phyloP scores from a whole-genome alignment of 1,140 invertebrate species.

The Sweltsa coloradensis region DNA sequence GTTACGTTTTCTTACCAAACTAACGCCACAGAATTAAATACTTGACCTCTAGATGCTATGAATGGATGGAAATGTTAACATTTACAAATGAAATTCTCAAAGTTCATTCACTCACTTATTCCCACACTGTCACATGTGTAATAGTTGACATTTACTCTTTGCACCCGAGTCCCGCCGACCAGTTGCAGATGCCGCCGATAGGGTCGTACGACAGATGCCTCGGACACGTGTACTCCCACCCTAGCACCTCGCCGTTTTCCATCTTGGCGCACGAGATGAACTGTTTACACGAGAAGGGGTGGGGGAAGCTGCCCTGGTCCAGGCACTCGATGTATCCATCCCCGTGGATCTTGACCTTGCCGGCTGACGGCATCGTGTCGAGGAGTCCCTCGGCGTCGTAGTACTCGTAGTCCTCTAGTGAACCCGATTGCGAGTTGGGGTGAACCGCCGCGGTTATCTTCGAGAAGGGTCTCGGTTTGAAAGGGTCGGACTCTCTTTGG shows the following conservation, averaged over 20 bases:
- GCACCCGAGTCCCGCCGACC: conserved; percentile 64
- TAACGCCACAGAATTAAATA: too few species aligned
- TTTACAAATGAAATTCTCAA: too few species aligned
- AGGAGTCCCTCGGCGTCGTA: conserved; percentile 48
- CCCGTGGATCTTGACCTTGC: conserved; percentile 41
- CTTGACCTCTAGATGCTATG: too few species aligned
- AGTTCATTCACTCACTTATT: too few species aligned
- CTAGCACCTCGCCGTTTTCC: conserved; percentile 57
- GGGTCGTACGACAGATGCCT: conserved; percentile 73
- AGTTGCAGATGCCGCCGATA: conserved; percentile 79
- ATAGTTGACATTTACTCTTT: conserved; percentile 39
- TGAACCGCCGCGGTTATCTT: conserved; percentile 10
- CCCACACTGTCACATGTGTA: not conserved
- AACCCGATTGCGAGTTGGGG: not conserved
- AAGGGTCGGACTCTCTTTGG: conserved; percentile 1
- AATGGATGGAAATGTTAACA: too few species aligned
- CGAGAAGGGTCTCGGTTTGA: conserved; percentile 15
- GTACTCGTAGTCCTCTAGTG: conserved; percentile 44
- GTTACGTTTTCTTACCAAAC: too few species aligned
- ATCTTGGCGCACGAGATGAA: conserved; percentile 78
- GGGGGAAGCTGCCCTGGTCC: conserved; percentile 77
- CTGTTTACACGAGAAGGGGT: conserved; percentile 75
- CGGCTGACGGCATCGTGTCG: conserved; percentile 33
- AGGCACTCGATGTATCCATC: conserved; percentile 62
- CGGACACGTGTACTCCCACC: conserved; percentile 80